phyloP scores from a whole-genome alignment of 2,888 invertebrate species.

The Dynastes hyllus region DNA sequence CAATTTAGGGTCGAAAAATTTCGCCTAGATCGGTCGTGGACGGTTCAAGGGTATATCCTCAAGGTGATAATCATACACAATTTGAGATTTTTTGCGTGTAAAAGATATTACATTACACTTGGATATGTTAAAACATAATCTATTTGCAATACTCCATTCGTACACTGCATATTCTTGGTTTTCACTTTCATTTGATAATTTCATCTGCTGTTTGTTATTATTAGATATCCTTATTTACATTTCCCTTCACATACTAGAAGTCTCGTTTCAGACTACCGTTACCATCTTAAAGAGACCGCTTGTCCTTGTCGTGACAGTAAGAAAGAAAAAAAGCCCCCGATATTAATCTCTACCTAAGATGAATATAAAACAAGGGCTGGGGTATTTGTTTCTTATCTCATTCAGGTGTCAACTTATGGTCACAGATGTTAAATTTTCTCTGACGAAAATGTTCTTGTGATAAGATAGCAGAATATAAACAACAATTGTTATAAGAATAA shows the following conservation, averaged over 20 bases:
- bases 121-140: no score
- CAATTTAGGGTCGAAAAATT: no score
- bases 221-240: slow-evolving; percentile 3
- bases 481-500: neutral
- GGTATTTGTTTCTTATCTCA: slow-evolving; percentile 17
- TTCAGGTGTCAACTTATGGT: slow-evolving; percentile 40
- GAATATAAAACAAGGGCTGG: slow-evolving; percentile 30
- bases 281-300: slow-evolving; percentile 25
- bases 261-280: neutral
- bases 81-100: no score
- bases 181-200: no score
- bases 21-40: no score
- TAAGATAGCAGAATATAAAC: neutral
- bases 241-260: neutral
- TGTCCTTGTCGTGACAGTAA: slow-evolving; percentile 34
- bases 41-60: no score
- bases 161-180: no score
- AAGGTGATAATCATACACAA: no score
- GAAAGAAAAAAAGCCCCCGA: slow-evolving; percentile 17
- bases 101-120: no score
- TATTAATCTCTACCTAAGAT: slow-evolving; percentile 34
- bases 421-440: neutral
- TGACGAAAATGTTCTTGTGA: slow-evolving; percentile 5
- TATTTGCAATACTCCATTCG: no score
- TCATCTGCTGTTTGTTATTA: neutral